Percentiles rank a stretch among this genome's conserved stretches.
Conservation (phyloP, 2,888 invertebrate species). For the Herminia tarsipennalis region DNA sequence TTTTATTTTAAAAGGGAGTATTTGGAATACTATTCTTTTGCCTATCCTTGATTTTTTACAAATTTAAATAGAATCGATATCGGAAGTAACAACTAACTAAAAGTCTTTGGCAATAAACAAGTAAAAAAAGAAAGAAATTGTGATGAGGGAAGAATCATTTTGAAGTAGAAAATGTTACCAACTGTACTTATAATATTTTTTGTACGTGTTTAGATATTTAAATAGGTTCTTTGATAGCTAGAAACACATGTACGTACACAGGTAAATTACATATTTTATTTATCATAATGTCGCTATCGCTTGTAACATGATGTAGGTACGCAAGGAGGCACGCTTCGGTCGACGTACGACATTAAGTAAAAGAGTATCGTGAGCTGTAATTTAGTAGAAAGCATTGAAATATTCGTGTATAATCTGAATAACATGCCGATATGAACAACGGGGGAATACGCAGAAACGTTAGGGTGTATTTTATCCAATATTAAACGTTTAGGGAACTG, state of each 20-base stretch:
- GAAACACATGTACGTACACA: neutral
- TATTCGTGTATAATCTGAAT: constrained; percentile 86
- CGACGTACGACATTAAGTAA: constrained; percentile 74
- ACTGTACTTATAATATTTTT: too few species aligned
- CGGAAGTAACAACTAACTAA: too few species aligned
- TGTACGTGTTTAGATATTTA: too few species aligned
- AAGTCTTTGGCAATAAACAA: too few species aligned
- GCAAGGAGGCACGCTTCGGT: constrained; percentile 50
- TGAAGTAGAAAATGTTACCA: too few species aligned
- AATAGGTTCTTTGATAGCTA: too few species aligned
- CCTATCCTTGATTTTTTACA: too few species aligned
- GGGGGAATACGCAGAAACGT: constrained; percentile 78
- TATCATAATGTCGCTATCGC: constrained; percentile 41
- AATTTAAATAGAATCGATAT: too few species aligned
- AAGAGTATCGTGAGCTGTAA: constrained; percentile 83
- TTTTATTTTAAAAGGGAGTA: too few species aligned
- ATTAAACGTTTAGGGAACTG: constrained; percentile 82
- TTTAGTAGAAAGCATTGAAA: constrained; percentile 86
- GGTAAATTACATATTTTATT: constrained; percentile 12
- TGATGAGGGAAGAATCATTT: too few species aligned
- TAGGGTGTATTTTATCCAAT: constrained; percentile 83
- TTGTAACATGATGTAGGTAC: constrained; percentile 47
- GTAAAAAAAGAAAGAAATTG: too few species aligned
- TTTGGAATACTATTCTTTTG: too few species aligned
- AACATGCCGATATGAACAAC: constrained; percentile 86